Evolutionary conservation across 2,797 vertebrate genomes (phyloP).

Genomic region (Rallus crepitans): DNA sequence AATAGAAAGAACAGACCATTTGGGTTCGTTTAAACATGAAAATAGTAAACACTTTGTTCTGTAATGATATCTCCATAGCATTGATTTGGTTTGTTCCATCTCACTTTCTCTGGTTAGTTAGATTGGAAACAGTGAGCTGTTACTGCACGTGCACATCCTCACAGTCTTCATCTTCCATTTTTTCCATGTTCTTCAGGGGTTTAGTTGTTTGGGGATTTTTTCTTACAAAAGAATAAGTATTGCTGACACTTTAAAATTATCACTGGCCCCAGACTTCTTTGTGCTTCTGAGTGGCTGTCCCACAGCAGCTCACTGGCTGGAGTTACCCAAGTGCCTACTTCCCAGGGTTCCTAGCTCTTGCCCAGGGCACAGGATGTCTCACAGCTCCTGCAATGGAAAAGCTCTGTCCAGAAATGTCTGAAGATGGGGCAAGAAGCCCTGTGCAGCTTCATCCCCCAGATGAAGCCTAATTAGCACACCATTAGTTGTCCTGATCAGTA

Average conservation of each 20-base stretch:
- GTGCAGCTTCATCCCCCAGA: neutral
- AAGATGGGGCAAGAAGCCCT: neutral
- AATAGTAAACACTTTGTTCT: neutral
- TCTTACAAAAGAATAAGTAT: neutral
- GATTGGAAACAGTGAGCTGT: neutral
- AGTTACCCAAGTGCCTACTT: fast-evolving
- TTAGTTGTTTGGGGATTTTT: neutral
- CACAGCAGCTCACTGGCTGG: neutral
- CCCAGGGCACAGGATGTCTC: too few relatives aligned
- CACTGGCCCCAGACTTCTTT: neutral
- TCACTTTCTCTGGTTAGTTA: neutral
- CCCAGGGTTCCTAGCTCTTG: fast-evolving
- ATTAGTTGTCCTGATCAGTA: neutral
- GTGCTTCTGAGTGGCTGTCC: neutral
- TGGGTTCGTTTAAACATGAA: neutral
- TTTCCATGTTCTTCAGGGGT: neutral
- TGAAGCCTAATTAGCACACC: neutral
- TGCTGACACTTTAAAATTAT: neutral
- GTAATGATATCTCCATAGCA: neutral
- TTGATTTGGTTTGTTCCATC: neutral
- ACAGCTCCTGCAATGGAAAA: too few relatives aligned
- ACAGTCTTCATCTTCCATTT: neutral
- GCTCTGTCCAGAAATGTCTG: neutral
- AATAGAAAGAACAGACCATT: neutral
- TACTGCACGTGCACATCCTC: fast-evolving